phyloP scores from a whole-genome alignment of 2,888 invertebrate genomes.

The Allophyes oxyacanthae region DNA sequence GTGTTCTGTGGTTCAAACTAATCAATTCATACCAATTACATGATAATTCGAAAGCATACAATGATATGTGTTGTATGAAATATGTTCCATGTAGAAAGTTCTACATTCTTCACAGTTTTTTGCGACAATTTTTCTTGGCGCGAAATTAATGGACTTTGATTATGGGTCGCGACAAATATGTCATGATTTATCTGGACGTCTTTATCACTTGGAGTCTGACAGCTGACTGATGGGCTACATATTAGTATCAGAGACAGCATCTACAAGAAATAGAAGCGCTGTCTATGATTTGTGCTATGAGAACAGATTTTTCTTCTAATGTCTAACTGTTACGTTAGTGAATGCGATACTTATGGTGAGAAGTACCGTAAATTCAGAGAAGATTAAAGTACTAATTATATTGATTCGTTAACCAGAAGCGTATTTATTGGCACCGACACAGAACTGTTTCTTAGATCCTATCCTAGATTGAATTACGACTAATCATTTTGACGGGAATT shows the following conservation, averaged over 20 bases:
- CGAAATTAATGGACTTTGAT: constrained; percentile 31
- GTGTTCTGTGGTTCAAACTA: background rate
- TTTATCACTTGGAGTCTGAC: constrained; percentile 51
- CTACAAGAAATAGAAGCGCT: constrained; percentile 28
- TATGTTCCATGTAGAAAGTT: constrained; percentile 33
- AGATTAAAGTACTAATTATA: constrained; percentile 19
- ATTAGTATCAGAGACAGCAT: constrained; percentile 31
- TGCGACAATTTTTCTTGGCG: constrained; percentile 17
- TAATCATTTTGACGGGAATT: constrained; percentile 14
- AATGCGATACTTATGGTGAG: constrained; percentile 8
- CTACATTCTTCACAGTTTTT: constrained; percentile 18
- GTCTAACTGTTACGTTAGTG: constrained; percentile 23
- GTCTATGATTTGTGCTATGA: constrained; percentile 43
- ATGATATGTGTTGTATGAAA: constrained; percentile 4
- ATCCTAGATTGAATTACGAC: background rate
- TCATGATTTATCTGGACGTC: constrained; percentile 53
- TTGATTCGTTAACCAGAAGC: constrained; percentile 1
- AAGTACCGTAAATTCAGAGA: constrained; percentile 27
- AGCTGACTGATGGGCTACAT: constrained; percentile 42
- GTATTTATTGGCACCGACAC: background rate
- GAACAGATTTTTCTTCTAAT: constrained; percentile 45
- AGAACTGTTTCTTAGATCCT: constrained; percentile 3
- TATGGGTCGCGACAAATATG: constrained; percentile 52
- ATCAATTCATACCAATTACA: constrained; percentile 30
- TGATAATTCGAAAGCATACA: constrained; percentile 25